These are phyloP conservation scores for Netelia melanura DNA, from an alignment of 2,888 invertebrate genomes.

Conservation along the genomic window DNA sequence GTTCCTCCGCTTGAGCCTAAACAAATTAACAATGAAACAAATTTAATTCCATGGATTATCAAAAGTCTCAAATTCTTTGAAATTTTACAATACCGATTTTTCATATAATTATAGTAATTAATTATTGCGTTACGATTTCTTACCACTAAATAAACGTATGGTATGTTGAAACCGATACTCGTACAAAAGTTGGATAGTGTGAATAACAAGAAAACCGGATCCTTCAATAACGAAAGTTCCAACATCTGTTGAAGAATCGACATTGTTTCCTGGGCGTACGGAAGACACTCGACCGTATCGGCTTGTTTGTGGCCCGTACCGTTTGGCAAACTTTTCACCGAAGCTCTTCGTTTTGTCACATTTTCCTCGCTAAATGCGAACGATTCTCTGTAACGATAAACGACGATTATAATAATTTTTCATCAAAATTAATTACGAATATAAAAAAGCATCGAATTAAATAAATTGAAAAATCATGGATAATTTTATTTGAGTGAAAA, in stretches of 20 bases:
- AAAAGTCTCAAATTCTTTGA: neutral
- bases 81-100: neutral
- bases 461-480: constrained; percentile 61
- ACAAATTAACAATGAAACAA: constrained; percentile 39
- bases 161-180: constrained; percentile 97
- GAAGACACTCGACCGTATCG: constrained; percentile 82
- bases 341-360: constrained; percentile 67
- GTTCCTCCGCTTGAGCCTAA: constrained; percentile 88
- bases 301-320: constrained; percentile 69
- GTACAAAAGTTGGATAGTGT: constrained; percentile 97
- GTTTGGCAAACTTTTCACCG: constrained; percentile 76
- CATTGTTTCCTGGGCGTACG: constrained; percentile 90
- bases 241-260: constrained; percentile 93
- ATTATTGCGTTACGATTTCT: constrained; percentile 67
- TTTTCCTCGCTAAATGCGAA: constrained; percentile 73
- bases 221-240: constrained; percentile 93
- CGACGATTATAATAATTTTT: neutral
- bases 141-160: constrained; percentile 93
- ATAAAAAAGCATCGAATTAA: constrained; percentile 29
- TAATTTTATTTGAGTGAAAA: constrained; percentile 73
- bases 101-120: neutral
- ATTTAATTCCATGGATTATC: neutral
- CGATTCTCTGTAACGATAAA: constrained; percentile 71
- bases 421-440: neutral
- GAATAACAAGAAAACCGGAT: constrained; percentile 95